Evolutionary conservation across 2,113 vertebrate genomes (phyloP), one percentile per base, ranked within the genome.

Genomic region (Gallinago media): DNA sequence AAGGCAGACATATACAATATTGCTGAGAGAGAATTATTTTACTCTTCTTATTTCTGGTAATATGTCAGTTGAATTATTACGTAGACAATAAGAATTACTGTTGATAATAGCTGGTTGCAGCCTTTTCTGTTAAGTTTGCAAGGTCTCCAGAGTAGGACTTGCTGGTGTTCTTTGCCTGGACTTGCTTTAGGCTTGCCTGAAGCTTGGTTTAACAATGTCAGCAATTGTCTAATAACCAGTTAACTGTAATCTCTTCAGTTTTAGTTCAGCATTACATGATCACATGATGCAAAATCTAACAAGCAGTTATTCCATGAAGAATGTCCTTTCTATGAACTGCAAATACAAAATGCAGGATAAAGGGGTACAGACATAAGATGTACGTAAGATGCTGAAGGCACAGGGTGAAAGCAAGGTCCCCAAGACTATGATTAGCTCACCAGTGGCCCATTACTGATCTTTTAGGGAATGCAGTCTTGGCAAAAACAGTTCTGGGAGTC

Each of bases 361-460:
- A 73, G 10, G 9, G 38, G 12, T 52, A 42, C 8, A 36, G 14
- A 6, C 8, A 6, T 44, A 59, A 66, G 34, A 49, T 27, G 38
- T 38, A 38, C 11, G 12, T 38, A 38, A 38, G 8, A 15, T 26
- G 23, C 18, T 22, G 21, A 49, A 56, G 47, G 27, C 19, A 44
- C 13, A 38, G 15, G 23, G 15, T 36, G 44, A n/a, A 79, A 52
- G 5, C 23, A 56, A 26, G 71, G 8, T 14, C 25, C 56, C 13
- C 14, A 72, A 36, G 17, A 8, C n/a, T 67, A 3, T n/a, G 19
- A 25, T 52, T 46, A 56, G 5, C 23, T 76, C 8, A 54, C 11
- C 23, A n/a, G 21, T 22, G 11, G 4, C 21, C 8, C 13, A 6
- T n/a, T 71, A 40, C 9, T 59, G 4, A 23, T 16, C 1, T 2